Conservation (phyloP, 2,888 invertebrate genomes). For the Brachypalpus laphriformis region DNA sequence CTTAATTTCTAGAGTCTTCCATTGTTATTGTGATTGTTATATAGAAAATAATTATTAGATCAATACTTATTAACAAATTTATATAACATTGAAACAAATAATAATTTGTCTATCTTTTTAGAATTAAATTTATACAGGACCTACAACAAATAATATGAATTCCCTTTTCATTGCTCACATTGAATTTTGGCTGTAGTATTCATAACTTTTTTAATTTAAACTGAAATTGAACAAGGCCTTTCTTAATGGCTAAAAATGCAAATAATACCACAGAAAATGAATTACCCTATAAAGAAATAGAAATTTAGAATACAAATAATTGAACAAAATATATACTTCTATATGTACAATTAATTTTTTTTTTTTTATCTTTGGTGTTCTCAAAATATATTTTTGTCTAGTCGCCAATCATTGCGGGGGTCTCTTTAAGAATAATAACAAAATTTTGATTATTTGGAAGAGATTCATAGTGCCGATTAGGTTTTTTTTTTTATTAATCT, state of each 20-base stretch:
- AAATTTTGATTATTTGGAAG: slow-evolving; percentile 6
- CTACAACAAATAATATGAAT: slow-evolving; percentile 46
- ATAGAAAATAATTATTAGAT: slow-evolving; percentile 45
- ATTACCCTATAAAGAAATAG: slow-evolving; percentile 31
- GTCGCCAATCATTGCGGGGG: slow-evolving; percentile 23
- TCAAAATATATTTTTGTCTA: slow-evolving; percentile 45
- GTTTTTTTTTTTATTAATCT: neutral
- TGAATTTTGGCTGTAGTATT: slow-evolving; percentile 5
- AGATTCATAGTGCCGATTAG: slow-evolving; percentile 41
- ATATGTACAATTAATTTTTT: slow-evolving; percentile 52
- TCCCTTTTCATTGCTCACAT: slow-evolving; percentile 8
- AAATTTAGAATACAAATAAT: slow-evolving; percentile 43
- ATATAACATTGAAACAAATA: slow-evolving; percentile 47
- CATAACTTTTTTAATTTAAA: neutral
- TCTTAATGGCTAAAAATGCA: slow-evolving; percentile 56
- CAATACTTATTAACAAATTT: slow-evolving; percentile 45
- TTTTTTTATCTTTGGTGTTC: slow-evolving; percentile 65
- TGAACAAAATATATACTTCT: slow-evolving; percentile 41
- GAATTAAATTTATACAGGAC: slow-evolving; percentile 41
- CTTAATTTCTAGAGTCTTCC: slow-evolving; percentile 2
- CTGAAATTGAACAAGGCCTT: slow-evolving; percentile 22
- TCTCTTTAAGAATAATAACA: slow-evolving; percentile 16
- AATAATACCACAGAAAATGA: slow-evolving; percentile 30
- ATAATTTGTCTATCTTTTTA: slow-evolving; percentile 34
- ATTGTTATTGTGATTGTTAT: slow-evolving; percentile 10